Evolutionary conservation across 2,797 vertebrate genomes (phyloP).

Genomic region (Capromys pilorides): DNA sequence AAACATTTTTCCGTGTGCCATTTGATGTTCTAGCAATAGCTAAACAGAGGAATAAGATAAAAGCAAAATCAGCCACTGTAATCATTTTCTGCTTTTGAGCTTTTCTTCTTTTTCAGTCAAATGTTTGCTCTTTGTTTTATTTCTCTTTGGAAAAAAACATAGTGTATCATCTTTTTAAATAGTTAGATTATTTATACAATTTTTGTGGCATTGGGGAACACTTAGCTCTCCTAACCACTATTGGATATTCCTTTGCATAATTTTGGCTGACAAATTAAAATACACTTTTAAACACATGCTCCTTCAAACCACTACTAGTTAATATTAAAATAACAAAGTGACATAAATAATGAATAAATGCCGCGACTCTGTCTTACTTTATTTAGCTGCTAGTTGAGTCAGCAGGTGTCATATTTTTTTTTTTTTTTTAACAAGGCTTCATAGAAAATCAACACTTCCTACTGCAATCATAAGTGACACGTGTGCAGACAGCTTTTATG

Average conservation of each 20-base stretch:
- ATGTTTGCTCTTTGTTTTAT: background rate
- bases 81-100: background rate
- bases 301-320: conserved; percentile 2
- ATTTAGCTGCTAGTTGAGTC: conserved; percentile 16
- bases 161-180: background rate
- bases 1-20: background rate
- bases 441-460: conserved; percentile 5
- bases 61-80: background rate
- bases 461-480: background rate
- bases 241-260: background rate
- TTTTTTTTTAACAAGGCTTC: background rate
- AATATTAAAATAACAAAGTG: background rate
- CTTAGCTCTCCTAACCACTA: background rate
- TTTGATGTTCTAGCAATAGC: background rate
- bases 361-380: background rate
- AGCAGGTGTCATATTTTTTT: background rate
- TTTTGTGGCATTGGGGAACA: background rate
- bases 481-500: background rate
- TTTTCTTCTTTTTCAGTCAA: background rate
- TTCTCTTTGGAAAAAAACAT: background rate
- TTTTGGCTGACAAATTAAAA: background rate
- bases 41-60: background rate
- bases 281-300: background rate
- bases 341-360: background rate
- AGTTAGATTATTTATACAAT: conserved; percentile 10